These are phyloP conservation scores for Anoplophora glabripennis DNA, from an alignment of 1,140 invertebrate species.

Conservation along the genomic window DNA sequence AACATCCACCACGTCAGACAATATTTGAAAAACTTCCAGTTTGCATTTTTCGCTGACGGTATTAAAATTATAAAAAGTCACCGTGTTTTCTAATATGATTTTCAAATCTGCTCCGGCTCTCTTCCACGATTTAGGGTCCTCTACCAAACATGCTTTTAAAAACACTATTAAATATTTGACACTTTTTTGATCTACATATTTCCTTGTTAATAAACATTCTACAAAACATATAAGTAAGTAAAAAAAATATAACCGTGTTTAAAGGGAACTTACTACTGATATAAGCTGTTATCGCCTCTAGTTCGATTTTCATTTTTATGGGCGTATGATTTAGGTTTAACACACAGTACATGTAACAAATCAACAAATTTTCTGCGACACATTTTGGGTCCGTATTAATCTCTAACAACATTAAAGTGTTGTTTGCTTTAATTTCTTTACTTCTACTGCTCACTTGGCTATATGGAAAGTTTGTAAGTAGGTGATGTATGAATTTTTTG, in stretches of 20 bases:
- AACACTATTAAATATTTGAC: conserved; percentile 46
- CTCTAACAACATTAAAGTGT: conserved; percentile 21
- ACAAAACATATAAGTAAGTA: conserved; percentile 1
- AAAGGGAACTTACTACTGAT: conserved; percentile 48
- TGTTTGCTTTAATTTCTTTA: conserved; percentile 21
- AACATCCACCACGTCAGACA: conserved; percentile 51
- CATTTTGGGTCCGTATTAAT: conserved; percentile 51
- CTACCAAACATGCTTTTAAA: conserved; percentile 48
- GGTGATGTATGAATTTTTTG: conserved; percentile 34
- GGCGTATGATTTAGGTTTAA: conserved; percentile 50
- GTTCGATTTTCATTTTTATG: conserved; percentile 42
- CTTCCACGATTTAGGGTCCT: conserved; percentile 39
- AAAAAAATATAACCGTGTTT: not conserved
- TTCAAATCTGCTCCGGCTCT: conserved; percentile 19
- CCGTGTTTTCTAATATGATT: conserved; percentile 48
- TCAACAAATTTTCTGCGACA: conserved; percentile 53
- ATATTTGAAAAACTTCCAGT: conserved; percentile 50
- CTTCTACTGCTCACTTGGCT: conserved; percentile 20
- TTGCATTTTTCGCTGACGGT: conserved; percentile 41
- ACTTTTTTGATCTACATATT: conserved; percentile 19
- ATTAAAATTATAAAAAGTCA: conserved; percentile 49
- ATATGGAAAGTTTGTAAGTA: conserved; percentile 38
- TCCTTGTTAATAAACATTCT: conserved; percentile 21
- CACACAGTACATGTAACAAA: conserved; percentile 53
- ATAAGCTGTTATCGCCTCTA: conserved; percentile 49